Evolutionary conservation across 2,113 vertebrate species (phyloP).

Genomic region (Oplegnathus fasciatus): DNA sequence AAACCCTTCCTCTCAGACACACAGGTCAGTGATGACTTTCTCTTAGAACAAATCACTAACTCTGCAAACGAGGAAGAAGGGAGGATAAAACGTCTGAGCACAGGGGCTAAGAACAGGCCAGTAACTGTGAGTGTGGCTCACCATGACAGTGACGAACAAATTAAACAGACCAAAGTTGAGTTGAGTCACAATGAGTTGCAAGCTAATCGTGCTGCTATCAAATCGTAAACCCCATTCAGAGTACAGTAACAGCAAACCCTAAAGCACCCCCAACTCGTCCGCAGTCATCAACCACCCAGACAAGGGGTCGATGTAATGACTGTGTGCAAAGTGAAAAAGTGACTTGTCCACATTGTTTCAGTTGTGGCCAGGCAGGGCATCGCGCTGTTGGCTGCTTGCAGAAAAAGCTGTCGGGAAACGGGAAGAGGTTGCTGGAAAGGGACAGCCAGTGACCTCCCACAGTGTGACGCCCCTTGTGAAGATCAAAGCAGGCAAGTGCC

Average conservation of each 20-base stretch:
- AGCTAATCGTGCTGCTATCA: neutral
- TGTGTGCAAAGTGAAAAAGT: neutral
- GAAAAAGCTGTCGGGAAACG: neutral
- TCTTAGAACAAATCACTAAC: constrained; percentile 16
- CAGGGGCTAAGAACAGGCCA: neutral
- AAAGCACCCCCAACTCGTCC: neutral
- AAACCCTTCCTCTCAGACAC: constrained; percentile 1
- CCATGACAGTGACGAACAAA: neutral
- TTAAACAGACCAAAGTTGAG: constrained; percentile 5
- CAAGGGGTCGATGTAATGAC: neutral
- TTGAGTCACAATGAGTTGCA: neutral
- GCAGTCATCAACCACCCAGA: neutral
- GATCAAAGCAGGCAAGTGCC: too few relatives aligned
- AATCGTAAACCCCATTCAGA: neutral
- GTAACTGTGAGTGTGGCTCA: constrained; percentile 14
- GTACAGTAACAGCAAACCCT: neutral
- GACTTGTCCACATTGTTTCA: neutral
- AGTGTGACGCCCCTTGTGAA: neutral
- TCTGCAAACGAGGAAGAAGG: constrained; percentile 16
- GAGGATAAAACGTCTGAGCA: neutral
- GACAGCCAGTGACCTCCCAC: constrained; percentile 26
- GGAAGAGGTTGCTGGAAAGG: neutral
- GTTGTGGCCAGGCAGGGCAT: constrained; percentile 19
- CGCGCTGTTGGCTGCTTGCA: neutral
- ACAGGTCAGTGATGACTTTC: constrained; percentile 20